Conservation (phyloP, 1,140 invertebrate species). For the Caerostris extrusa region DNA sequence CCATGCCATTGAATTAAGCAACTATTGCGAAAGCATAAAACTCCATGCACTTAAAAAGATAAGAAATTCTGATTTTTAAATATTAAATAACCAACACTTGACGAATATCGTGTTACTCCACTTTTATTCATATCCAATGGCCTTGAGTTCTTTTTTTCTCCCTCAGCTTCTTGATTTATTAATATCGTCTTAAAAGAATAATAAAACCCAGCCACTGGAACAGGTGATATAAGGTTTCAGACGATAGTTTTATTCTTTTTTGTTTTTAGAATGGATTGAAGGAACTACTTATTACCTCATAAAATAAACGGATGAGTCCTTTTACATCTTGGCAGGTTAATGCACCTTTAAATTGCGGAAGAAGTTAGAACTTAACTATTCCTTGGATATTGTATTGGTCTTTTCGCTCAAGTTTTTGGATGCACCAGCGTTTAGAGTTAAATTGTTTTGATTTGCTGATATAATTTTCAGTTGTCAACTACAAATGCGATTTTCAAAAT, state of each 20-base stretch:
- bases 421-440: too few relatives aligned
- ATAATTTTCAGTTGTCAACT: too few relatives aligned
- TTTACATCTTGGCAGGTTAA: neutral
- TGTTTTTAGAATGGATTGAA: neutral
- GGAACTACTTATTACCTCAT: neutral
- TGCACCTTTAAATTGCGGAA: neutral
- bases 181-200: conserved; percentile 3
- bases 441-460: too few relatives aligned
- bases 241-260: neutral
- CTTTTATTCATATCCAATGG: neutral
- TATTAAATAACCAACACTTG: conserved; percentile 7
- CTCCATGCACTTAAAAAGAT: too few relatives aligned
- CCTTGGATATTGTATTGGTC: too few relatives aligned
- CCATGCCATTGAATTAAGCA: too few relatives aligned
- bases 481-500: too few relatives aligned
- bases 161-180: neutral
- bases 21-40: too few relatives aligned
- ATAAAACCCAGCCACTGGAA: conserved; percentile 20
- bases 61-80: neutral
- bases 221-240: neutral
- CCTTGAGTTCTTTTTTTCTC: neutral
- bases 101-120: neutral
- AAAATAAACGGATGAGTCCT: neutral
- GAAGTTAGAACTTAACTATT: too few relatives aligned
- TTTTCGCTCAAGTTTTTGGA: too few relatives aligned